Evolutionary conservation across 2,888 invertebrate species (phyloP), one percentile per base, ranked within the genome.

Genomic region (Aphrophora alni): DNA sequence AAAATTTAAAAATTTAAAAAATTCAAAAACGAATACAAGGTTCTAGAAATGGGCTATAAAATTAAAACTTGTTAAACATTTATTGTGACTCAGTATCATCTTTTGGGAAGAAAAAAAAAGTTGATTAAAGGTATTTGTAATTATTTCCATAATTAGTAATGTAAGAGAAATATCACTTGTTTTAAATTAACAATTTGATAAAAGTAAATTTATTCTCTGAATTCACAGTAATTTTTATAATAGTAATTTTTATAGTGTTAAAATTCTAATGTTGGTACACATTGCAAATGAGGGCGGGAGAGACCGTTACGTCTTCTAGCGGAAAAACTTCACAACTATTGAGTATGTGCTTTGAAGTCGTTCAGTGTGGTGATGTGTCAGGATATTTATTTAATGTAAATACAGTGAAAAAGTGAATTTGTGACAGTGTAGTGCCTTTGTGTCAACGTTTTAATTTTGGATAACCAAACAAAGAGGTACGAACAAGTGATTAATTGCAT

Each of bases 281-380:
- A n/a, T 59, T 1, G 59, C 10, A 21, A 59, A 76, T 69, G 70
- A 77, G 70, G 70, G 77, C 77, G 77, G 77, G 77, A 77, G 77
- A 77, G 38, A 70, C 77, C 33, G 38, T 38, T 68, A 69, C 77
- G 77, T 26, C 68, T 26, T 70, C 77, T 77, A 33, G 33, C 17
- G 77, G 77, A 28, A 77, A 77, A 77, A 77, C 77, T 70, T 77
- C 38, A 25, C 77, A 77, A 77, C 68, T 28, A 28, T 70, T 51
- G 44, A 75, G 51, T 75, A 25, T 44, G 25, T 26, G 38, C 10
- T 27, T 38, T 25, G 44, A 10, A 24, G n/a, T 51, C 44, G 44
- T 74, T 74, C 21, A 5, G 74, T 74, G 38, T 44, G 51, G 59
- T 59, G 59, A 59, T 59, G 59, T 59, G 59, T 59, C 59, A 59